These are phyloP conservation scores for Schizopygopsis malacanthus DNA, from an alignment of 2,797 vertebrate genomes.

Conservation along the genomic window DNA sequence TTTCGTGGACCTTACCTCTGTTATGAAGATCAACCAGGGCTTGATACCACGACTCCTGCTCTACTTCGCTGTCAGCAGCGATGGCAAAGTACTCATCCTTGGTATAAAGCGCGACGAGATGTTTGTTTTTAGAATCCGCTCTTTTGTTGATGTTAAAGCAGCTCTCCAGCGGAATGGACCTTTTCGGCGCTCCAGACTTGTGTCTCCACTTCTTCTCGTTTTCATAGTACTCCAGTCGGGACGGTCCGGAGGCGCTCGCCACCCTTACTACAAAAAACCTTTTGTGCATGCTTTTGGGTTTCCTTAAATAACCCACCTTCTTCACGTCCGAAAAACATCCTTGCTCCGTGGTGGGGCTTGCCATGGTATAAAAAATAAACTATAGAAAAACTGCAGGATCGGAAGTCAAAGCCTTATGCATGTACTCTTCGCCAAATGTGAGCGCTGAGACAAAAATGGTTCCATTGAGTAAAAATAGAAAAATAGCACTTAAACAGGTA, in stretches of 20 bases:
- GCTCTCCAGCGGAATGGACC: slow-evolving; percentile 87
- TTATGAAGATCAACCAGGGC: slow-evolving; percentile 86
- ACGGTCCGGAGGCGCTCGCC: slow-evolving; percentile 84
- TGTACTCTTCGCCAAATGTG: slow-evolving; percentile 8
- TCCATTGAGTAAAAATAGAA: slow-evolving; percentile 35
- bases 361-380: slow-evolving; percentile 70
- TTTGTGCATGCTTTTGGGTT: slow-evolving; percentile 93
- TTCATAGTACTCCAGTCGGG: slow-evolving; percentile 90
- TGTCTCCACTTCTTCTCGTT: slow-evolving; percentile 93
- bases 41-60: slow-evolving; percentile 89
- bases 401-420: slow-evolving; percentile 13
- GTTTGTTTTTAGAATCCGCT: slow-evolving; percentile 90
- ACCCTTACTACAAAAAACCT: slow-evolving; percentile 89
- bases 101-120: slow-evolving; percentile 88
- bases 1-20: slow-evolving; percentile 81
- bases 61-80: slow-evolving; percentile 85
- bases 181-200: slow-evolving; percentile 88
- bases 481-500: neutral
- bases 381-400: slow-evolving; percentile 17
- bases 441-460: neutral
- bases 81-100: slow-evolving; percentile 89
- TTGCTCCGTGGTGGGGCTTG: slow-evolving; percentile 80
- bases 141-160: slow-evolving; percentile 93
- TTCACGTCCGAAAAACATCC: slow-evolving; percentile 87
- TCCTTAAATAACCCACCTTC: slow-evolving; percentile 92